These are phyloP conservation scores for Eleutherodactylus coqui DNA, from an alignment of 2,797 vertebrate species.

Conservation along the genomic window DNA sequence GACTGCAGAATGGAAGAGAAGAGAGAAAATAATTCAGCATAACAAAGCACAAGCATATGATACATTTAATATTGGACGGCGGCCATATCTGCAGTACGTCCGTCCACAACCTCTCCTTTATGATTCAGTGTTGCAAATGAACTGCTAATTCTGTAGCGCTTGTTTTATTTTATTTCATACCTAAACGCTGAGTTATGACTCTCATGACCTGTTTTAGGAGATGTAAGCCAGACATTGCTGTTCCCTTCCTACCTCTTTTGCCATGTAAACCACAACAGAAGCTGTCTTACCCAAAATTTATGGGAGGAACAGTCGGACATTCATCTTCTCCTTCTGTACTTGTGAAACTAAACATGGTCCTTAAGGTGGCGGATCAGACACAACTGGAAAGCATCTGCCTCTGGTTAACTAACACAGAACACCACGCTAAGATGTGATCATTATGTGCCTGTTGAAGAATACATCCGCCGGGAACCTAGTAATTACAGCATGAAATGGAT, in stretches of 20 bases:
- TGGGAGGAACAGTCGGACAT: neutral
- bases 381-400: slow-evolving; percentile 3
- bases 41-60: neutral
- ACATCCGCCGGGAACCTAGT: neutral
- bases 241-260: neutral
- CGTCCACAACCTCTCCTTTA: neutral
- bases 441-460: neutral
- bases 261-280: slow-evolving; percentile 29
- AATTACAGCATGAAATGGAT: slow-evolving; percentile 14
- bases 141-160: slow-evolving; percentile 13
- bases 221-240: slow-evolving; percentile 36
- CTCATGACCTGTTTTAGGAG: slow-evolving; percentile 35
- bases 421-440: neutral
- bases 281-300: slow-evolving; percentile 28
- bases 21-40: neutral
- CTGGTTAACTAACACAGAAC: neutral
- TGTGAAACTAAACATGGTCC: slow-evolving; percentile 16
- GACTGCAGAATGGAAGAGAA: neutral
- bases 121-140: neutral
- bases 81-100: neutral
- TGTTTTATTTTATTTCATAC: slow-evolving; percentile 24
- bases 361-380: slow-evolving; percentile 13
- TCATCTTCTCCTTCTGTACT: slow-evolving; percentile 18
- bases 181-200: slow-evolving; percentile 24
- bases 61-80: neutral